phyloP scores from a whole-genome alignment of 2,888 invertebrate species.

The Heliconius cydno region DNA sequence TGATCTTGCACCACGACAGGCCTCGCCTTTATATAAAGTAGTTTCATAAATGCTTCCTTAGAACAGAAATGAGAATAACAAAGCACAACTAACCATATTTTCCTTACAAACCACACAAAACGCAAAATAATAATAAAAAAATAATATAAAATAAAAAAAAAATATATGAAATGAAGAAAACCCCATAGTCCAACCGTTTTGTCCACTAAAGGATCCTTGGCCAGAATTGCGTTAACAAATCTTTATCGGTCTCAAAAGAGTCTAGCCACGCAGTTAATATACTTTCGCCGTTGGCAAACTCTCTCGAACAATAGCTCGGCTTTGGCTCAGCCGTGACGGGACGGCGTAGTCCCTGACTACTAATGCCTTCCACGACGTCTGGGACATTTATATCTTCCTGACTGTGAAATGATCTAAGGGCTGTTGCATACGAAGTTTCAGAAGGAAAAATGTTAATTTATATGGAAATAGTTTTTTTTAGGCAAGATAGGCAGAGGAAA shows the following conservation, averaged over 20 bases:
- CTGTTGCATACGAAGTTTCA: slow-evolving; percentile 45
- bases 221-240: slow-evolving; percentile 40
- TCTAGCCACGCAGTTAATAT: slow-evolving; percentile 48
- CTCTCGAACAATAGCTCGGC: slow-evolving; percentile 57
- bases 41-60: not conserved
- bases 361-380: slow-evolving; percentile 61
- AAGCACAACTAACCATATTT: not conserved
- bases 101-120: not conserved
- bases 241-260: slow-evolving; percentile 47
- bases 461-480: too few species aligned
- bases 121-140: too few species aligned
- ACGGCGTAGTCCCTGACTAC: slow-evolving; percentile 59
- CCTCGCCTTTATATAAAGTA: too few species aligned
- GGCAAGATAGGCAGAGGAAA: too few species aligned
- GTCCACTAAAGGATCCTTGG: slow-evolving; percentile 35
- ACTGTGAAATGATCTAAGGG: slow-evolving; percentile 60
- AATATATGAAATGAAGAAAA: slow-evolving; percentile 6
- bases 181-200: slow-evolving; percentile 15
- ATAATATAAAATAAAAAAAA: too few species aligned
- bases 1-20: too few species aligned
- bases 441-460: too few species aligned
- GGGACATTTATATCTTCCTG: slow-evolving; percentile 66
- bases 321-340: slow-evolving; percentile 55
- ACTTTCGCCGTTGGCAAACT: slow-evolving; percentile 53
- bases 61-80: not conserved